Percentiles rank a stretch among this genome's conserved stretches.
These are phyloP conservation scores for Drosophila bocki DNA, from an alignment of 1,140 invertebrate species.

Conservation along the genomic window DNA sequence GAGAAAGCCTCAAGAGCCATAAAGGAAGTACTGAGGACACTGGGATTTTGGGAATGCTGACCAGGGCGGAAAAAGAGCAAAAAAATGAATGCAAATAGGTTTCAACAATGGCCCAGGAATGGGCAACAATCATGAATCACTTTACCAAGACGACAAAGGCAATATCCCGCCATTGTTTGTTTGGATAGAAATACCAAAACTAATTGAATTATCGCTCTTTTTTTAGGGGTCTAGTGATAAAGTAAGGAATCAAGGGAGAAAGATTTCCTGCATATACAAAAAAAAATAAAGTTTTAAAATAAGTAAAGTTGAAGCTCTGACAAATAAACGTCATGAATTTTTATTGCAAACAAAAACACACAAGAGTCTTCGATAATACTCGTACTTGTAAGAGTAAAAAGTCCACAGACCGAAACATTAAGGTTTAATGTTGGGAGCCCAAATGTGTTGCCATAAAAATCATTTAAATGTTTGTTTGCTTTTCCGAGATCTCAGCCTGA, in stretches of 20 bases:
- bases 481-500: slow-evolving; percentile 15
- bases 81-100: slow-evolving; percentile 76
- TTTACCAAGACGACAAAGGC: slow-evolving; percentile 49
- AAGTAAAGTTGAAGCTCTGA: slow-evolving; percentile 21
- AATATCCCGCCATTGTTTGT: slow-evolving; percentile 46
- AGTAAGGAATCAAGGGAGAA: not conserved
- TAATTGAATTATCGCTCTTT: slow-evolving; percentile 68
- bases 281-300: slow-evolving; percentile 34
- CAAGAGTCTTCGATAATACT: slow-evolving; percentile 16
- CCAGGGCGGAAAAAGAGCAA: slow-evolving; percentile 30
- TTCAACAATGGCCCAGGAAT: slow-evolving; percentile 51
- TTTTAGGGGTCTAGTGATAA: slow-evolving; percentile 39
- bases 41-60: slow-evolving; percentile 22
- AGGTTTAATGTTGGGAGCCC: slow-evolving; percentile 56
- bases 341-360: slow-evolving; percentile 40
- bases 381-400: slow-evolving; percentile 42
- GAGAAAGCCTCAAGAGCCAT: slow-evolving; percentile 18
- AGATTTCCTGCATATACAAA: slow-evolving; percentile 2
- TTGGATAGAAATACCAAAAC: slow-evolving; percentile 24
- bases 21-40: slow-evolving; percentile 14
- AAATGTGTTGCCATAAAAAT: slow-evolving; percentile 70
- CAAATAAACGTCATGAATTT: slow-evolving; percentile 69
- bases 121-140: slow-evolving; percentile 36
- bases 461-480: slow-evolving; percentile 74
- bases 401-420: slow-evolving; percentile 64